These are phyloP conservation scores for Xylocopa sonorina DNA, from an alignment of 1,140 invertebrate species.

Conservation along the genomic window DNA sequence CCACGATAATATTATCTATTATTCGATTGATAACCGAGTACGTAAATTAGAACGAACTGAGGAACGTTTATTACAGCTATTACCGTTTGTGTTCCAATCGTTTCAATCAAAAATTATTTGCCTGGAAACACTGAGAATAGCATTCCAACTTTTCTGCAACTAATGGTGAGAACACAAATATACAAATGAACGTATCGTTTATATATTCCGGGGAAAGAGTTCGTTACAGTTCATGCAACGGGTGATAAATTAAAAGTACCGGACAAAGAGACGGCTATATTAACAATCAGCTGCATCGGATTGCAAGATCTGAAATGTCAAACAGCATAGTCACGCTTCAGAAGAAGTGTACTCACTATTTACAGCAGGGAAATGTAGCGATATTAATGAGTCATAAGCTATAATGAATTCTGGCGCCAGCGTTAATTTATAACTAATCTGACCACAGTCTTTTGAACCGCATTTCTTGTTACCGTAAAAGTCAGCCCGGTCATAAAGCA, in stretches of 20 bases:
- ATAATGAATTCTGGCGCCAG: constrained; percentile 51
- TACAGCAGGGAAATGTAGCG: constrained; percentile 23
- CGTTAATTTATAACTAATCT: constrained; percentile 38
- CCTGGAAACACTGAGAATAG: too few relatives aligned
- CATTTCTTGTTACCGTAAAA: constrained; percentile 33
- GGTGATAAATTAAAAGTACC: background rate
- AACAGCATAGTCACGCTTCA: constrained; percentile 30
- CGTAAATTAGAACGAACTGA: too few relatives aligned
- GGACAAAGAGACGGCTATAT: background rate
- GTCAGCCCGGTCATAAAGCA: constrained; percentile 22
- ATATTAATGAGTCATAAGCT: constrained; percentile 44
- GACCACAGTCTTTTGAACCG: constrained; percentile 25
- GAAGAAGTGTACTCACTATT: constrained; percentile 18
- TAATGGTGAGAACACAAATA: too few relatives aligned
- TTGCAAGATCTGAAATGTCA: constrained; percentile 21
- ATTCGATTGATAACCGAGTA: too few relatives aligned
- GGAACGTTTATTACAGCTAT: too few relatives aligned
- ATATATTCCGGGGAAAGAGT: background rate
- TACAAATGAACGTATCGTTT: background rate
- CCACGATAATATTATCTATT: background rate
- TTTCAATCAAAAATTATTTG: too few relatives aligned
- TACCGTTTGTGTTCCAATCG: too few relatives aligned
- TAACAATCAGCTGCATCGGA: constrained; percentile 26
- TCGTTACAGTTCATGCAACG: background rate
- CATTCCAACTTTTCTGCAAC: too few relatives aligned